Evolutionary conservation across 2,797 vertebrate species (phyloP), one percentile per base, ranked within the genome.

Genomic region (Pseudomugil gertrudae): DNA sequence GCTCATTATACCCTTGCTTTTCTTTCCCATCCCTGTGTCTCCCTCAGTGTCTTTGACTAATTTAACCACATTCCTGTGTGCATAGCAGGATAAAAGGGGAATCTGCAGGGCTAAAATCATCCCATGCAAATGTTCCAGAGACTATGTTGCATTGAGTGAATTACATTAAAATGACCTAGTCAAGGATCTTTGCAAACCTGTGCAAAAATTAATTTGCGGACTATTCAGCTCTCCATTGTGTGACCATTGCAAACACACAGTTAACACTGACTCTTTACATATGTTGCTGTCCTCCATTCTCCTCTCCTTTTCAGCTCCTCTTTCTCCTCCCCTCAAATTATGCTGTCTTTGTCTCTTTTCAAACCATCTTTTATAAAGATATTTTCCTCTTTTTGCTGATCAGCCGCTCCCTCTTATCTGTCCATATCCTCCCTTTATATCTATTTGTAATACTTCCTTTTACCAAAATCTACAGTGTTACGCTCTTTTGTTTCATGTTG

Each of bases 341-440:
- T 17, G 54, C 60, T 57, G 29, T 30, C 43, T 43, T 27, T 53
- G 74, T 70, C 57, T 27, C 57, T 66, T n/a, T 17, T 51, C 36
- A 40, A 67, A 79, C 71, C 38, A 4, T 66, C 76, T 58, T 73
- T 72, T 63, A 57, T 73, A 52, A 81, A 54, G 40, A 62, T 76
- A 81, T 89, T 76, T 71, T 50, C 65, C 53, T 60, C 23, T 50
- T 76, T 81, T 35, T 1, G 19, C 69, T 73, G 76, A 58, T 83
- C 53, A 2, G 45, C 51, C 62, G 30, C 35, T 75, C 32, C 5
- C 23, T 48, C 11, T 66, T 62, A 74, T 74, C 79, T 56, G 52
- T 19, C 23, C 21, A 15, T 30, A 63, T 75, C 68, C 48, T 7
- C 47, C 63, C 59, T 72, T 69, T 62, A 66, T 50, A 48, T 40